Conservation (phyloP, 2,113 vertebrate genomes). For the Collichthys lucidus region DNA sequence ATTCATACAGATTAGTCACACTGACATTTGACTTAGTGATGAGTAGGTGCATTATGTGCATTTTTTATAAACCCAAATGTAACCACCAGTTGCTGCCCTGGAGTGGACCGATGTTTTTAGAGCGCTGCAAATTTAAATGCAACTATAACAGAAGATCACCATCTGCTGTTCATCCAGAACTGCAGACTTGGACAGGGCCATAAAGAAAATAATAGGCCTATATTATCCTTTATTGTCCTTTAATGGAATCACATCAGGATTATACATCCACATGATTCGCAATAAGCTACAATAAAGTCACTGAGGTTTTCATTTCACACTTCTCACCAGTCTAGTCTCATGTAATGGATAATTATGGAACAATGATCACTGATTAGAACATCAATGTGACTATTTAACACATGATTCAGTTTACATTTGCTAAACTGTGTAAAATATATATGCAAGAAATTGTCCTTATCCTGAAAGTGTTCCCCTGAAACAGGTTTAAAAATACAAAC, state of each 20-base stretch:
- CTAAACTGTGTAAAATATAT: no score
- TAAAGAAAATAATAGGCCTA: neutral
- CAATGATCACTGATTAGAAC: no score
- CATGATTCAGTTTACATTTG: no score
- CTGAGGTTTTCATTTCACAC: neutral
- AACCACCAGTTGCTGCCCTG: neutral
- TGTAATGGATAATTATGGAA: no score
- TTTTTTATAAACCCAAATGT: neutral
- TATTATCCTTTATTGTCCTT: neutral
- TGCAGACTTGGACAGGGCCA: neutral
- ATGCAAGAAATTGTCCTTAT: no score
- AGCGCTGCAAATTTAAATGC: neutral
- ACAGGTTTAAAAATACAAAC: no score
- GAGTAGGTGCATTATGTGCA: neutral
- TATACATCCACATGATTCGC: neutral
- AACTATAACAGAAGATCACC: neutral
- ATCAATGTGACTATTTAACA: no score
- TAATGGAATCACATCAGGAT: neutral
- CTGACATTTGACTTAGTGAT: slow-evolving; percentile 4
- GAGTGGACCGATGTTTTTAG: neutral
- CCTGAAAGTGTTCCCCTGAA: no score
- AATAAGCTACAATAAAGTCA: neutral
- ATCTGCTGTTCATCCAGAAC: neutral
- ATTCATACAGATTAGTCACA: slow-evolving; percentile 4
- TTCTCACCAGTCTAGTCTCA: no score